Evolutionary conservation across 92 coral and sea anemone species (phyloP).

Genomic region (Epizoanthus fatuus): DNA sequence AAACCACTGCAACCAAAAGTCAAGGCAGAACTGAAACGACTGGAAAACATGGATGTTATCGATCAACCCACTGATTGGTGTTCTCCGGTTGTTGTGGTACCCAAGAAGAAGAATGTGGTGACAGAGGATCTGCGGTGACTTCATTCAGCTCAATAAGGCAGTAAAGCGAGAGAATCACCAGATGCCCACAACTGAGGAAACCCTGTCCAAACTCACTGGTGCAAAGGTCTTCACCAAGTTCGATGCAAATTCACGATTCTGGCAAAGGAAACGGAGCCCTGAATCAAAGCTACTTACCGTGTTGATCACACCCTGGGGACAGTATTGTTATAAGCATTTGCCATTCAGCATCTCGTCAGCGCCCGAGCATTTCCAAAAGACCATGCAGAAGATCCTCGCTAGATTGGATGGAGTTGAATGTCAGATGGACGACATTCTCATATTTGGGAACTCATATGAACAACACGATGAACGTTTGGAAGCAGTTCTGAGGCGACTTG

Average conservation of each 20-base stretch:
- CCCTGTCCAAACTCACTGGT: conserved; percentile 4
- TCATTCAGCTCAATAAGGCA: not conserved
- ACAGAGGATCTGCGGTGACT: not conserved
- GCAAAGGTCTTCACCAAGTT: not conserved
- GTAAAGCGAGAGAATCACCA: not conserved
- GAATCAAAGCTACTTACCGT: conserved; percentile 44
- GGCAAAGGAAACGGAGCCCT: conserved; percentile 41
- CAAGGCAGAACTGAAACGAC: not conserved
- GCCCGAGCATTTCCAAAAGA: conserved; percentile 64
- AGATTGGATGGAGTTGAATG: conserved; percentile 56
- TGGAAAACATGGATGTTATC: conserved; percentile 10
- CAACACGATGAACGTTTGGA: conserved; percentile 1
- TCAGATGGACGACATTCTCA: conserved; percentile 68
- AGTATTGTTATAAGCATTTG: conserved; percentile 34
- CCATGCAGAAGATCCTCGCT: conserved; percentile 51
- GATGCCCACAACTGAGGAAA: conserved; percentile 14
- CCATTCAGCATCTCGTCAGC: conserved; percentile 65
- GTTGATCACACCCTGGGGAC: conserved; percentile 64
- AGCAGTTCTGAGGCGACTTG: conserved; percentile 49
- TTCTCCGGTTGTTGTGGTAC: conserved; percentile 5
- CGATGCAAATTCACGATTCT: conserved; percentile 34
- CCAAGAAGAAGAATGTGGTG: not conserved
- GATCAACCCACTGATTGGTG: not conserved
- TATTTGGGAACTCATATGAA: conserved; percentile 42
- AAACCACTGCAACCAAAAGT: conserved; percentile 5